Evolutionary conservation across 1,140 invertebrate genomes (phyloP).

Genomic region (Hesperophylax magnus): DNA sequence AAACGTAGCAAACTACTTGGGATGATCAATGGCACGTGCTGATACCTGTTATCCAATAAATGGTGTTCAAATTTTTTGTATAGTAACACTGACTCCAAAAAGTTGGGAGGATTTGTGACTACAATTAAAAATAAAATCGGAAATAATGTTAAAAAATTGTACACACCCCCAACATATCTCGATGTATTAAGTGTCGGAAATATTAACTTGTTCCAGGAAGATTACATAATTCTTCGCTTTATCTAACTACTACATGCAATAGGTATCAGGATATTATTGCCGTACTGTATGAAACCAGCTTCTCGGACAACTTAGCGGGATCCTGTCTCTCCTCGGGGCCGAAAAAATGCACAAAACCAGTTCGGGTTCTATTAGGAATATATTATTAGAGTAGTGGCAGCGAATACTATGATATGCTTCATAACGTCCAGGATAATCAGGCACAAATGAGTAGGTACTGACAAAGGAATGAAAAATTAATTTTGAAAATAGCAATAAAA

Average conservation of each 20-base stretch:
- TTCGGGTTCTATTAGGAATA: slow-evolving; percentile 22
- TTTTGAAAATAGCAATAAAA: no score
- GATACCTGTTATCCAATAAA: no score
- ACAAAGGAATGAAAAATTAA: no score
- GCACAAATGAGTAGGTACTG: no score
- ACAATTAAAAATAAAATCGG: no score
- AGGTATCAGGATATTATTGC: neutral
- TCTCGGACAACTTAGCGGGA: slow-evolving; percentile 13
- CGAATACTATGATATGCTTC: neutral
- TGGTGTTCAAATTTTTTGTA: no score
- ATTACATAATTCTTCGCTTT: neutral
- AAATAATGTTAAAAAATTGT: neutral
- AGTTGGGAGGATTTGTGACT: no score
- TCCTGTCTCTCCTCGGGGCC: slow-evolving; percentile 32
- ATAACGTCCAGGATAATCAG: no score
- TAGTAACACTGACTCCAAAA: no score
- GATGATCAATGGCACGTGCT: no score
- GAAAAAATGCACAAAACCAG: slow-evolving; percentile 21
- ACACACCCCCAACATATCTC: neutral
- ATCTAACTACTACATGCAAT: neutral
- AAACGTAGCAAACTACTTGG: no score
- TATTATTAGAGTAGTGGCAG: slow-evolving; percentile 1
- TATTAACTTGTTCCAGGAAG: neutral
- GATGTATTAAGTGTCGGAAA: neutral
- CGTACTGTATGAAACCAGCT: neutral